These are phyloP conservation scores for Hermaeophaga mercurialis DNA, from an alignment of 2,888 invertebrate species.

Conservation along the genomic window DNA sequence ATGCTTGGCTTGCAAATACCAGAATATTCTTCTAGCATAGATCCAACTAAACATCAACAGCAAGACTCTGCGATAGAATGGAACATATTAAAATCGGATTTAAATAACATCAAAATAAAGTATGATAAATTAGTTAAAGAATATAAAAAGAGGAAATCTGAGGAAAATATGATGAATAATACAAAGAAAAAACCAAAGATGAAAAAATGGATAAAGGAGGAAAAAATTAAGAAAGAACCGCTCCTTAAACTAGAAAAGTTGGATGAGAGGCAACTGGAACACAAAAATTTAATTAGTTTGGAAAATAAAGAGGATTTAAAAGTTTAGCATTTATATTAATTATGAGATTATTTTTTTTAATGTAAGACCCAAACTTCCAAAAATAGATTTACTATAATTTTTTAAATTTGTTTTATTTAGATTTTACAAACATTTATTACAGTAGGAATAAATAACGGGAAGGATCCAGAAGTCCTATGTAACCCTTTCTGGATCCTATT, in stretches of 20 bases:
- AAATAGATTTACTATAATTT: not conserved
- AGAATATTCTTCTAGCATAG: constrained; percentile 67
- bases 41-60: constrained; percentile 67
- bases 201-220: constrained; percentile 32
- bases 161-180: constrained; percentile 32
- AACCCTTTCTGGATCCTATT: too few relatives aligned
- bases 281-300: not conserved
- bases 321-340: too few relatives aligned
- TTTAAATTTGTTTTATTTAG: too few relatives aligned
- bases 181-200: constrained; percentile 33
- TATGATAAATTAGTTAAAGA: constrained; percentile 62
- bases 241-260: constrained; percentile 24
- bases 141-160: constrained; percentile 46
- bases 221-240: constrained; percentile 25
- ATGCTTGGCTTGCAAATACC: constrained; percentile 76
- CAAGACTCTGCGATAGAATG: constrained; percentile 65
- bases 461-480: too few relatives aligned
- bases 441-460: too few relatives aligned
- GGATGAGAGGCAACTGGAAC: not conserved
- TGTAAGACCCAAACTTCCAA: too few relatives aligned
- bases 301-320: not conserved
- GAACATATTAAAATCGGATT: constrained; percentile 69
- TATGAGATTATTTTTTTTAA: too few relatives aligned
- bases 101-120: constrained; percentile 66
- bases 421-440: too few relatives aligned